Conservation (phyloP, 2,113 vertebrate species). For the Delphinapterus leucas region DNA sequence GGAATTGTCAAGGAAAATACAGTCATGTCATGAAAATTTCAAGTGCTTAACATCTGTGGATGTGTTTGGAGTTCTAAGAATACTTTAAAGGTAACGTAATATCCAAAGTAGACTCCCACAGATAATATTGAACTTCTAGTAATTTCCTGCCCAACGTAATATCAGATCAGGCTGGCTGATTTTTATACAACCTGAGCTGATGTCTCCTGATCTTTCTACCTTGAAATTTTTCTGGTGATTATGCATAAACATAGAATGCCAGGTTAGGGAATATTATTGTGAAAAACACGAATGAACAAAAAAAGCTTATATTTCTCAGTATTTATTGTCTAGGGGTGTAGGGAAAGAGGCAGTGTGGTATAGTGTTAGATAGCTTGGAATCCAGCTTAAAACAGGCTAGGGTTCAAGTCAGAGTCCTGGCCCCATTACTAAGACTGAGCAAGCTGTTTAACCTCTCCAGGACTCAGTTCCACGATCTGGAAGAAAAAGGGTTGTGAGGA, state of each 20-base stretch:
- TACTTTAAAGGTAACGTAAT: neutral
- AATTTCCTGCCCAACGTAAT: neutral
- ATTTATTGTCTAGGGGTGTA: neutral
- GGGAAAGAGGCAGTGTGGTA: no score
- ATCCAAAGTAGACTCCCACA: neutral
- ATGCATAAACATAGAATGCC: neutral
- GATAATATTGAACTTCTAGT: neutral
- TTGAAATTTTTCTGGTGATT: neutral
- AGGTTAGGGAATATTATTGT: neutral
- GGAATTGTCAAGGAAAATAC: neutral
- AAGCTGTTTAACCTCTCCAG: neutral
- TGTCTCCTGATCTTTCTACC: neutral
- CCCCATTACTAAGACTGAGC: neutral
- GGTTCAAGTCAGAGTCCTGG: neutral
- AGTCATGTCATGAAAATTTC: neutral
- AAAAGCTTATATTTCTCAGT: neutral
- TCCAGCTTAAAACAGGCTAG: neutral
- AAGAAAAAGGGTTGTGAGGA: neutral
- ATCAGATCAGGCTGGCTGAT: neutral
- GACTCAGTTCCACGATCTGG: neutral
- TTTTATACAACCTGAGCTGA: neutral
- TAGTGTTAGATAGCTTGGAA: rapidly evolving
- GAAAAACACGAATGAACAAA: neutral
- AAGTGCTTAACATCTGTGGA: neutral
- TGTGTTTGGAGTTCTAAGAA: neutral